Base-by-base conservation (phyloP, 2,113 vertebrate genomes). In the Prolemur simus region DNA sequence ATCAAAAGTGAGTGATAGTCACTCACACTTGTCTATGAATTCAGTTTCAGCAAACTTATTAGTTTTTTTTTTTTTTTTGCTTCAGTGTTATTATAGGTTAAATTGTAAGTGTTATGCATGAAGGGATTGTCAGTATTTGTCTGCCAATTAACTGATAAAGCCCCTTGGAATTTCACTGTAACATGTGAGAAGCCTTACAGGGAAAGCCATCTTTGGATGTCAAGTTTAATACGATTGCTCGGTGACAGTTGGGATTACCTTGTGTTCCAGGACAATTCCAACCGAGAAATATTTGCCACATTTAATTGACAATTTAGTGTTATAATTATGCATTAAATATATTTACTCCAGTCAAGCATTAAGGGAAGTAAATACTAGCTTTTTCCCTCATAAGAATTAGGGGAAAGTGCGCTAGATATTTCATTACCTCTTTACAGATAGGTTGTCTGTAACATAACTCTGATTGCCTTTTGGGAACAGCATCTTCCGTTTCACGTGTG, bases 251-350 rank as follows among this genome's bases (percentile, higher is more conserved):
- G 97, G 76, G 94, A 98, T 98, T 98, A 97, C 66, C 82, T 95
- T 97, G 49, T 94, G 88, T 84, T 89, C n/a, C 4, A 17, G 45
- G 58, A 60, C 58, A 94, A 96, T 98, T 98, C 85, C 97, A 95
- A 94, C 76, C 4, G 15, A 97, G 97, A 97, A 97, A 97, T 3
- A 1, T 89, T 97, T 97, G 66, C 96, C 91, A 94, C 29, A 13
- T 94, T 97, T 98, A 98, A 98, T 97, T 98, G 96, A 81, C 94
- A 97, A 66, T 91, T 98, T 97, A 97, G 94, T 81, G 47, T 86
- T 96, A 77, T 94, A 95, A 98, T 97, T 97, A 95, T 71, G 71
- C 68, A 96, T 96, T 97, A 97, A 97, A 96, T 78, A 68, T 80
- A 91, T 97, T 97, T 98, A 97, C 87, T 95, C 66, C 94, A 98